Conservation (phyloP, 1,140 invertebrate genomes). For the Notospermus geniculatus region DNA sequence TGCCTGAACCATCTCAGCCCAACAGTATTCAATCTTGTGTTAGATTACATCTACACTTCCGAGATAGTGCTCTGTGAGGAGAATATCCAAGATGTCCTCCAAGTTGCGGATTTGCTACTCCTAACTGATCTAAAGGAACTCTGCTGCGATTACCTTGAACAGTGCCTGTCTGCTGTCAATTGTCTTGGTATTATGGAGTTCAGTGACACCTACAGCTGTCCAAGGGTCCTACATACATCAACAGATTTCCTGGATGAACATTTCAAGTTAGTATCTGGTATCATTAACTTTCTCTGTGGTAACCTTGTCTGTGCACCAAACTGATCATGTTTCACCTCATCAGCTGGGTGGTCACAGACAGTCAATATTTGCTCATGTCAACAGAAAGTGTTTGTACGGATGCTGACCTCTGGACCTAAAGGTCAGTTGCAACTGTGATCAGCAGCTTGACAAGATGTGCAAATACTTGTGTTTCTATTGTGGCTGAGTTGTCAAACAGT, state of each 20-base stretch:
- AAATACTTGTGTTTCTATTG: no score
- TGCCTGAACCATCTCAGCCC: constrained; percentile 16
- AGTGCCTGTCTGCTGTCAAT: constrained; percentile 40
- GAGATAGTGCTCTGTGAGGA: constrained; percentile 36
- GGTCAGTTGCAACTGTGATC: no score
- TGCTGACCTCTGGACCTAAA: no score
- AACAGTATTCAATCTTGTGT: constrained; percentile 38
- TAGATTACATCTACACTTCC: constrained; percentile 47
- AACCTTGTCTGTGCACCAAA: no score
- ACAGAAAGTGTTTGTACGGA: no score
- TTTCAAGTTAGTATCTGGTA: constrained; percentile 42
- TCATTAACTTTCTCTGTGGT: no score
- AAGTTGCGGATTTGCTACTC: constrained; percentile 43
- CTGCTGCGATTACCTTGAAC: constrained; percentile 47
- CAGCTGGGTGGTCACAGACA: not conserved
- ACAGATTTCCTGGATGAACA: constrained; percentile 39
- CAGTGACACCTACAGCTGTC: constrained; percentile 36
- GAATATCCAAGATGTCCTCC: constrained; percentile 46
- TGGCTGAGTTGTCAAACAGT: no score
- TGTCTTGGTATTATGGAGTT: constrained; percentile 46
- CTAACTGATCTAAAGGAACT: constrained; percentile 38
- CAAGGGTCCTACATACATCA: constrained; percentile 35
- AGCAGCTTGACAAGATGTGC: no score
- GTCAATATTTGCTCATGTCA: no score
- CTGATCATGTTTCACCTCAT: not conserved